phyloP scores from a whole-genome alignment of 1,140 invertebrate species.

The Drosophila triauraria region DNA sequence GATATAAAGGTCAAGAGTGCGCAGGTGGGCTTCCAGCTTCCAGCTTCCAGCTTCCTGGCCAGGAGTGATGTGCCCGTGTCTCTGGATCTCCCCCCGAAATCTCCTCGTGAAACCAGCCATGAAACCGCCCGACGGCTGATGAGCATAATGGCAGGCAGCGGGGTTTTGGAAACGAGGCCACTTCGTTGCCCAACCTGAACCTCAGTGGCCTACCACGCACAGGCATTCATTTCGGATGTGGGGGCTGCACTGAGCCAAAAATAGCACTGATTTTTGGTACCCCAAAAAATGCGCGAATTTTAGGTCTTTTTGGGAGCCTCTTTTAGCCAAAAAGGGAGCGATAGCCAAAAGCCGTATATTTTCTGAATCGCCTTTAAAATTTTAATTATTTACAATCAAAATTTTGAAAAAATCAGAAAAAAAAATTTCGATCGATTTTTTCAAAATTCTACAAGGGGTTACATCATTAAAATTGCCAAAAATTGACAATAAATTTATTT shows the following conservation, averaged over 20 bases:
- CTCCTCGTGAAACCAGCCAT: conserved; percentile 7
- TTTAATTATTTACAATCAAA: too few relatives aligned
- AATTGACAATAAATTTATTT: too few relatives aligned
- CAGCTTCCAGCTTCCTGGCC: neutral
- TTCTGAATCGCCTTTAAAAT: too few relatives aligned
- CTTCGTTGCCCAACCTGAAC: conserved; percentile 34
- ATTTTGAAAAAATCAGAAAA: too few relatives aligned
- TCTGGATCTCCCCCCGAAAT: neutral
- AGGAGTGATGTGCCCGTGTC: conserved; percentile 8
- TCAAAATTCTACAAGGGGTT: too few relatives aligned
- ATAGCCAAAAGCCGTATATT: too few relatives aligned
- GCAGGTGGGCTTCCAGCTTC: conserved; percentile 38
- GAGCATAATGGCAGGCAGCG: conserved; percentile 34
- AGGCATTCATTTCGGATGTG: conserved; percentile 30
- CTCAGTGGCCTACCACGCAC: conserved; percentile 41
- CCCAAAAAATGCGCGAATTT: too few relatives aligned
- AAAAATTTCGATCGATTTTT: too few relatives aligned
- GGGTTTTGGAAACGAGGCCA: conserved; percentile 55
- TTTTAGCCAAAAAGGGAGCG: too few relatives aligned
- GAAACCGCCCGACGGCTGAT: conserved; percentile 27
- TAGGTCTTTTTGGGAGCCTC: too few relatives aligned
- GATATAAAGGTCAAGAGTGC: conserved; percentile 75
- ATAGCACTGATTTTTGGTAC: neutral
- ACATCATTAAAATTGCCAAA: too few relatives aligned
- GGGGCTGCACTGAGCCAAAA: neutral